These are phyloP conservation scores for Anadara kagoshimensis DNA, from an alignment of 1,140 invertebrate species.

Conservation along the genomic window DNA sequence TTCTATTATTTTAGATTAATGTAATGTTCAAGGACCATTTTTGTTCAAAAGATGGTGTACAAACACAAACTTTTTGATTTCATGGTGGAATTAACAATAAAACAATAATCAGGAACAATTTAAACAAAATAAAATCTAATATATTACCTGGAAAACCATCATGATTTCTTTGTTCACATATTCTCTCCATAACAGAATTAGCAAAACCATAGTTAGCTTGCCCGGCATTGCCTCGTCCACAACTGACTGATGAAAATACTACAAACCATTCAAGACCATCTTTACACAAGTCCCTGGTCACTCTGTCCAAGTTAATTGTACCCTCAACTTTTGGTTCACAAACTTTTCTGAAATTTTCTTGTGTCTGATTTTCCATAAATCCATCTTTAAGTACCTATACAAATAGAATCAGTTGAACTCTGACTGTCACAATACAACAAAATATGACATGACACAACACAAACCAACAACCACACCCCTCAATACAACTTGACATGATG, in stretches of 20 bases:
- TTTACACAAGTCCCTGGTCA: slow-evolving; percentile 82
- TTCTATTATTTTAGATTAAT: neutral
- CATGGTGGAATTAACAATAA: too few species aligned
- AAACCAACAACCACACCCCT: neutral
- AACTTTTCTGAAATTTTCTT: slow-evolving; percentile 84
- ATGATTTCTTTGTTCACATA: slow-evolving; percentile 88
- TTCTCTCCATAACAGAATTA: slow-evolving; percentile 96
- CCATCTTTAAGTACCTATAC: slow-evolving; percentile 85
- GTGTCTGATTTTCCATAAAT: slow-evolving; percentile 90
- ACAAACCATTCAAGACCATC: slow-evolving; percentile 86
- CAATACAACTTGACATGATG: neutral
- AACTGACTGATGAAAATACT: slow-evolving; percentile 94
- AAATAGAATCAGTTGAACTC: too few species aligned
- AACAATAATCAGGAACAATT: neutral
- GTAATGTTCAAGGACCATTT: too few species aligned
- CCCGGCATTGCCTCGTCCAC: slow-evolving; percentile 94
- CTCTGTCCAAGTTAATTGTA: slow-evolving; percentile 85
- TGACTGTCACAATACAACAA: too few species aligned
- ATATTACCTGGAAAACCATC: slow-evolving; percentile 81
- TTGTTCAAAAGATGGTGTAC: too few species aligned
- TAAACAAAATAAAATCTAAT: neutral
- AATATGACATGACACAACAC: too few species aligned
- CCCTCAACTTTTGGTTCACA: slow-evolving; percentile 79
- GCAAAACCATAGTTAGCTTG: slow-evolving; percentile 97
- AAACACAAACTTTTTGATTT: too few species aligned